Evolutionary conservation across 2,888 invertebrate genomes (phyloP), one percentile per base, ranked within the genome.

Genomic region (Psococerastis gibbosa): DNA sequence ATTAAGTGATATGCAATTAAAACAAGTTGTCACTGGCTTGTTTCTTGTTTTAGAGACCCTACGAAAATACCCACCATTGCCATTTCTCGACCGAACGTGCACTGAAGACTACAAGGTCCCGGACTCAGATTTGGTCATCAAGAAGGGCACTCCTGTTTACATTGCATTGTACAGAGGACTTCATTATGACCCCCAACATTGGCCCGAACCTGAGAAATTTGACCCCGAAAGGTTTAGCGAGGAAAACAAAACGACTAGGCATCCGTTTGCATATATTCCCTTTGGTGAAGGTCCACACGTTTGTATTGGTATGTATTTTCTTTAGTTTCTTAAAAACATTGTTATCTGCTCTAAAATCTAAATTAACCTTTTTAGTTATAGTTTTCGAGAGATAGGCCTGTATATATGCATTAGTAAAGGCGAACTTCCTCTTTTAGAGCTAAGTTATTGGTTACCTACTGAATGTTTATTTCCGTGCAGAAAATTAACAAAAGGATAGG

Each of bases 261-360:
- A 20, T 6, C 42, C 43, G 2, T 47, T 33, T 41, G 38, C 45
- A 1, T 48, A 48, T 22, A 22, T 48, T 8, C 48, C 48, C 9
- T 48, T 48, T 35, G 48, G 48, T 1, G 48, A 48, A 18, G 48
- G 48, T 6, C 48, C 48, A 17, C 48, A 47, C 22, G 42, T 43
- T 13, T 48, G 48, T 35, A 48, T 48, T 15, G 48, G 48, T 48
- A 32, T 42, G 44, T 8, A 20, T n/a, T n/a, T n/a, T n/a, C n/a
- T n/a, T n/a, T n/a, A n/a, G n/a, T n/a, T n/a, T n/a, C n/a, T n/a
- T n/a, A n/a, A n/a, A n/a, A n/a, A n/a, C n/a, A n/a, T n/a, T n/a
- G n/a, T n/a, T n/a, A n/a, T n/a, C n/a, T n/a, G n/a, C n/a, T n/a
- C n/a, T n/a, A n/a, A n/a, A n/a, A n/a, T n/a, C n/a, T n/a, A n/a